phyloP scores from a whole-genome alignment of 2,113 vertebrate species.

The Neolamprologus cancellatus region DNA sequence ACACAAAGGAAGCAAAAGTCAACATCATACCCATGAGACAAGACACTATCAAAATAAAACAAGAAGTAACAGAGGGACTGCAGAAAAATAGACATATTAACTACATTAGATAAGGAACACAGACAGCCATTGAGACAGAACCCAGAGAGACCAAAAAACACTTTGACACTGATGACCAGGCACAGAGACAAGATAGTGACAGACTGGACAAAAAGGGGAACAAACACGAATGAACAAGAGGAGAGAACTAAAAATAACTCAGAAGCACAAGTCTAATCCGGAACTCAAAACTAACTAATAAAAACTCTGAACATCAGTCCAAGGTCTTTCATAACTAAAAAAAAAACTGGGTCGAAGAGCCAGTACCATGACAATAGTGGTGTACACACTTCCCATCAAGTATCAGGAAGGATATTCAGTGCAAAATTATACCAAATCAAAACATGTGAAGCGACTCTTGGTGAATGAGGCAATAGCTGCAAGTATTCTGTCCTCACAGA shows the following conservation, averaged over 20 bases:
- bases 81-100: neutral
- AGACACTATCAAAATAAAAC: neutral
- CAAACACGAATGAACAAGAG: neutral
- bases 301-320: neutral
- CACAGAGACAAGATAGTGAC: neutral
- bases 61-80: neutral
- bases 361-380: neutral
- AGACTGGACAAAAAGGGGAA: neutral
- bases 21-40: neutral
- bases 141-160: neutral
- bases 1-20: neutral
- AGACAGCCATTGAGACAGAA: neutral
- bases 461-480: neutral
- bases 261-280: neutral
- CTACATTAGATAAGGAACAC: neutral
- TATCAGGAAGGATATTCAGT: neutral
- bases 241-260: neutral
- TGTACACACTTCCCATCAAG: neutral
- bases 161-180: neutral
- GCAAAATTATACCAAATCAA: neutral
- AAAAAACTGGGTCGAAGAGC: neutral
- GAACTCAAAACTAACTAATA: neutral
- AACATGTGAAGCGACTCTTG: neutral
- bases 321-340: neutral
- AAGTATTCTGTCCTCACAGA: neutral